Conservation (phyloP, 2,888 invertebrate species). For the Lycophotia porphyrea region DNA sequence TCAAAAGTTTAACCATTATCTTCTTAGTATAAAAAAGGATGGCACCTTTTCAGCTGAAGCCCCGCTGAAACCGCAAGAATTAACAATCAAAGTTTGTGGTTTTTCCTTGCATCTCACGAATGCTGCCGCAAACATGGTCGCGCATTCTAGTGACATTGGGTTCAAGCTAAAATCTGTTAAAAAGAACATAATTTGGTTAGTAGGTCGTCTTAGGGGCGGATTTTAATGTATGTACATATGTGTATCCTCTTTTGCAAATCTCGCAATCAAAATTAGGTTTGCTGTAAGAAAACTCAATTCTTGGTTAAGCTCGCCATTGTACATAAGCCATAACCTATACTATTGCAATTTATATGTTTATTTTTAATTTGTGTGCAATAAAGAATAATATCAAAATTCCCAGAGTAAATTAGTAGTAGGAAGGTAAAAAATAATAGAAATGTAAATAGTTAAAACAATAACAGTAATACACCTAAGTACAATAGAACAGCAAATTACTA, state of each 20-base stretch:
- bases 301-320: no score
- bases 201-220: no score
- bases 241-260: no score
- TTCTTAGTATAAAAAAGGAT: conserved; percentile 2
- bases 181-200: neutral
- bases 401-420: neutral
- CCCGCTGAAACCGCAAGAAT: conserved; percentile 89
- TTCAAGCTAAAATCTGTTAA: conserved; percentile 90
- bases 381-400: neutral
- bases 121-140: conserved; percentile 90
- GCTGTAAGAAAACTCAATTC: no score
- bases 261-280: no score
- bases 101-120: conserved; percentile 89
- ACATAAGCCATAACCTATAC: no score
- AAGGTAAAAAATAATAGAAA: neutral
- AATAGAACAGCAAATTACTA: neutral
- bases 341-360: no score
- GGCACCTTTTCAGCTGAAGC: conserved; percentile 87
- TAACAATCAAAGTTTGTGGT: conserved; percentile 89
- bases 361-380: no score
- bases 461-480: neutral
- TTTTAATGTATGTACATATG: no score
- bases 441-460: neutral
- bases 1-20: neutral
- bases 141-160: conserved; percentile 90